These are phyloP conservation scores for Marmota flaviventris DNA, from an alignment of 2,113 vertebrate species.

Conservation along the genomic window DNA sequence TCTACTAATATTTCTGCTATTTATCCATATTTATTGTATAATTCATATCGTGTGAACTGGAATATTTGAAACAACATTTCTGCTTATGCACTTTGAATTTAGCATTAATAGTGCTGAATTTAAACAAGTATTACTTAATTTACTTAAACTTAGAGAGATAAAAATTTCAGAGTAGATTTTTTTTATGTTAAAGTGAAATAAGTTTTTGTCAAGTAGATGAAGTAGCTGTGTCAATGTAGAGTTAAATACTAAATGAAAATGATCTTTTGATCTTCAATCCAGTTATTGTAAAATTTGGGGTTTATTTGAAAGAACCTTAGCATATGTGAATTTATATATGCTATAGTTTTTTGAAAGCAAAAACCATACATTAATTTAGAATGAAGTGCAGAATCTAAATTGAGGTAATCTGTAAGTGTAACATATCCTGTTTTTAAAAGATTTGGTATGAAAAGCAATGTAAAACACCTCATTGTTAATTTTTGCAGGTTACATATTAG, in stretches of 20 bases:
- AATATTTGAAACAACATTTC: not conserved
- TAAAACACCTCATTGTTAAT: not conserved
- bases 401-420: not conserved
- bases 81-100: not conserved
- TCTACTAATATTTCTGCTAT: no score
- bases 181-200: not conserved
- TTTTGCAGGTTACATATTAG: not conserved
- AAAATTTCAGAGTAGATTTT: not conserved
- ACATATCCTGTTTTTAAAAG: not conserved
- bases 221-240: not conserved
- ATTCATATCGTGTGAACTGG: no score
- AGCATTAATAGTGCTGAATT: not conserved
- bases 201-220: not conserved
- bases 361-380: not conserved
- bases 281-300: not conserved
- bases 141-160: not conserved
- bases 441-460: not conserved
- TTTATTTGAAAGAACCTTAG: not conserved
- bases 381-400: not conserved
- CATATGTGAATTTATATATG: not conserved
- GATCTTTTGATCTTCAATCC: not conserved
- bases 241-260: slow-evolving; percentile 11
- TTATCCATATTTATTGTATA: no score
- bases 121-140: not conserved
- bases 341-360: not conserved